phyloP scores from a whole-genome alignment of 2,888 invertebrate species.

The Cacoxenus indagator region DNA sequence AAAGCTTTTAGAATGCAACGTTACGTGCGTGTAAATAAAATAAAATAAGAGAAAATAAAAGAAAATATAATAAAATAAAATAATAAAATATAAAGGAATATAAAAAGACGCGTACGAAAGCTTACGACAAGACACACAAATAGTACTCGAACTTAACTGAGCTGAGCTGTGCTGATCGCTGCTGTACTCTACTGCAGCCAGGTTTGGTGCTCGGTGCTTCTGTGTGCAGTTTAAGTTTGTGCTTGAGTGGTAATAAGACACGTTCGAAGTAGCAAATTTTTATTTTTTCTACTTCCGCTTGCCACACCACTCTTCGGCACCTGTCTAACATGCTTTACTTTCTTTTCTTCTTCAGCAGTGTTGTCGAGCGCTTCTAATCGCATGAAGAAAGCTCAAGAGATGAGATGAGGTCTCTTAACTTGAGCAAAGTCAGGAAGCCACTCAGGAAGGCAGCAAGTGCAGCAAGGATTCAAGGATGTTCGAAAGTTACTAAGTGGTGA shows the following conservation, averaged over 20 bases:
- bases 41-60: not conserved
- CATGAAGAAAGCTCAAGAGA: not conserved
- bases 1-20: not conserved
- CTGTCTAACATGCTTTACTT: no score
- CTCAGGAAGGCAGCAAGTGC: not conserved
- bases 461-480: not conserved
- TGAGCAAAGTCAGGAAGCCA: not conserved
- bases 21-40: not conserved
- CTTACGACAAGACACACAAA: no score
- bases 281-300: not conserved
- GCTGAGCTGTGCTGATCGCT: no score
- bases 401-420: not conserved
- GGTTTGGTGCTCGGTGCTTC: not conserved
- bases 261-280: not conserved
- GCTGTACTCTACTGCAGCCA: not conserved
- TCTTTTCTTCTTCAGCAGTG: not conserved
- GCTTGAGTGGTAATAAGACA: slow-evolving; percentile 16
- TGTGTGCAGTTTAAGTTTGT: not conserved
- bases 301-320: no score
- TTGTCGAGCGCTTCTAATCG: not conserved
- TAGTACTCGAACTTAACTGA: no score
- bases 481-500: not conserved
- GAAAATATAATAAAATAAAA: not conserved
- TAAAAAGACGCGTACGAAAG: no score
- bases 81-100: not conserved